Evolutionary conservation across 2,888 invertebrate genomes (phyloP), one percentile per base, ranked within the genome.

Genomic region (Coremacera marginata): DNA sequence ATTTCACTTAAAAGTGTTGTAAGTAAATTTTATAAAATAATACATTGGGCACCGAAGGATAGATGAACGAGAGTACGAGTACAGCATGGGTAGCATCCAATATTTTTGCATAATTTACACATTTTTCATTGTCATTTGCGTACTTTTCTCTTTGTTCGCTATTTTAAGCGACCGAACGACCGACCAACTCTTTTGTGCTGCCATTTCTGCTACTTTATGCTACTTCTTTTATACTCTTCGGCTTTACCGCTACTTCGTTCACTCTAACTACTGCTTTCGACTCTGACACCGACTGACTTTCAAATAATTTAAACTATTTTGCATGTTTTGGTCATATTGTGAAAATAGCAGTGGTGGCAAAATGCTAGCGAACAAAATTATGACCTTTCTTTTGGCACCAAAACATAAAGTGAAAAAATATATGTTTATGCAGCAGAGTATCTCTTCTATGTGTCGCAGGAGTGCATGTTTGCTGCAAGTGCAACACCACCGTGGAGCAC

Each of bases 31-130:
- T 60, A 11, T 27, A 11, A 22, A 25, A 11, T 22, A 9, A n/a
- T 16, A 57, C 37, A 27, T 60, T 27, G 22, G 55, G 19, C 70
- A 31, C 7, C 31, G 16, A 22, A 25, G 52, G 5, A 31, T 14
- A 51, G 22, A n/a, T n/a, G 2, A 27, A 9, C 25, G 49, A 22
- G 5, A 9, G 49, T 19, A 16, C 8, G 5, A 9, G 49, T 19
- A 16, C 8, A 34, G 34, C 55, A 68, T 34, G 44, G 31, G 34
- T 37, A 37, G 49, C 51, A 51, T 49, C 60, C 37, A 78, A 76
- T 78, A 76, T 77, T 81, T 82, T 87, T 85, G 88, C 88, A 88
- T 88, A 88, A 88, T 88, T 86, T 88, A 84, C 84, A 83, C 88
- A 88, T 88, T 86, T 87, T 86, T 88, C 88, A 88, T 86, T 86